These are phyloP conservation scores for Rhincodon typus DNA, from an alignment of 2,797 vertebrate genomes.

Conservation along the genomic window DNA sequence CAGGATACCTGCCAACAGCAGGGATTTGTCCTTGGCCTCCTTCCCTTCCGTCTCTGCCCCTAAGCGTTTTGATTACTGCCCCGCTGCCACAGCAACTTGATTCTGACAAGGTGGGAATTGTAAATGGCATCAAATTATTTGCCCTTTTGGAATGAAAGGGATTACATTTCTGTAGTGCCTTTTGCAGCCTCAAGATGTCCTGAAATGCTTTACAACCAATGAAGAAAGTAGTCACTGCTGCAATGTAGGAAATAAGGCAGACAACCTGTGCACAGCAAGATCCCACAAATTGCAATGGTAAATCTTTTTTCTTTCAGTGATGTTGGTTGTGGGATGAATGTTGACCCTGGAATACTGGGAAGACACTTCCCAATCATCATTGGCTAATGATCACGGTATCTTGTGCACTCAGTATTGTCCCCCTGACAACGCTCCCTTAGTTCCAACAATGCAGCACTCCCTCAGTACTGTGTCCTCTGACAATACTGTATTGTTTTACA, in stretches of 20 bases:
- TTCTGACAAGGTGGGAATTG: not conserved
- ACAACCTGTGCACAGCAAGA: not conserved
- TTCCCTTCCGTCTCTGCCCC: no score
- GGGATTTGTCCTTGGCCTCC: no score
- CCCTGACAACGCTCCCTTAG: no score
- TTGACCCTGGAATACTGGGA: not conserved
- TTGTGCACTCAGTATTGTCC: not conserved
- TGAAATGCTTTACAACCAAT: no score
- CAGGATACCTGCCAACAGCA: no score
- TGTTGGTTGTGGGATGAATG: not conserved
- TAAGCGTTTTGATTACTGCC: no score
- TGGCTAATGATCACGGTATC: not conserved
- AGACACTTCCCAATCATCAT: no score
- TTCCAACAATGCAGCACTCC: no score
- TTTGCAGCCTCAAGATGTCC: not conserved
- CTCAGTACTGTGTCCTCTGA: not conserved
- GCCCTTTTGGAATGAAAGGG: not conserved
- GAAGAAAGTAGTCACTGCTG: no score
- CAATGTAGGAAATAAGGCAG: no score
- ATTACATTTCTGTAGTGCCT: not conserved
- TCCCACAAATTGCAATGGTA: not conserved
- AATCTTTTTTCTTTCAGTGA: not conserved
- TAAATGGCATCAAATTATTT: not conserved
- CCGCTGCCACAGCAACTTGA: no score
- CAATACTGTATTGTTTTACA: not conserved